Evolutionary conservation across 2,888 invertebrate genomes (phyloP).

Genomic region (Drosophila sordidula): DNA sequence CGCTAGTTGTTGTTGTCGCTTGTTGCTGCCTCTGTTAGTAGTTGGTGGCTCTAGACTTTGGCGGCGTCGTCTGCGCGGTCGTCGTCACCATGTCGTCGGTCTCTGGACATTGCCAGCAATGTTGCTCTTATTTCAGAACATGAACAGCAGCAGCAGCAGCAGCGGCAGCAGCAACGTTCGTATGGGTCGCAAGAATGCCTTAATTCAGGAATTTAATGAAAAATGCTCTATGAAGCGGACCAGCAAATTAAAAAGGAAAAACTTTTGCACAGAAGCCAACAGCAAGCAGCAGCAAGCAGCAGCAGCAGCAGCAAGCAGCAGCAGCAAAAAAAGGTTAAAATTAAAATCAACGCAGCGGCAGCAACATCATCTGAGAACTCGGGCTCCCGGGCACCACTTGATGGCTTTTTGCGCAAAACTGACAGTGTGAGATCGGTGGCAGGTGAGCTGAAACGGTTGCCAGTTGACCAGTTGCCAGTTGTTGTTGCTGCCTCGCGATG

Average conservation of each 20-base stretch:
- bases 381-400: constrained; percentile 50
- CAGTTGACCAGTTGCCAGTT: constrained; percentile 9
- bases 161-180: constrained; percentile 53
- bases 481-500: constrained; percentile 22
- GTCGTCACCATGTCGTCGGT: constrained; percentile 70
- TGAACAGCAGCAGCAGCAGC: constrained; percentile 47
- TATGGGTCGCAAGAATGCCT: constrained; percentile 70
- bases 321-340: constrained; percentile 69
- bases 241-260: constrained; percentile 71
- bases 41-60: constrained; percentile 60
- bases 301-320: constrained; percentile 17
- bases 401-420: constrained; percentile 54
- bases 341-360: constrained; percentile 67
- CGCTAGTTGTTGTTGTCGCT: constrained; percentile 14
- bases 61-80: constrained; percentile 50
- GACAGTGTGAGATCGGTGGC: constrained; percentile 76
- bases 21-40: constrained; percentile 22
- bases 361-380: constrained; percentile 45
- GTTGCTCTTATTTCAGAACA: constrained; percentile 78
- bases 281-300: constrained; percentile 15
- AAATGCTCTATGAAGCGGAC: constrained; percentile 77
- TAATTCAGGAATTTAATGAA: constrained; percentile 82
- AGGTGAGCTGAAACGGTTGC: constrained; percentile 56
- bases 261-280: constrained; percentile 63
- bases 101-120: constrained; percentile 71